Evolutionary conservation across 2,113 vertebrate genomes (phyloP).

Genomic region (Mystacornis crossleyi): DNA sequence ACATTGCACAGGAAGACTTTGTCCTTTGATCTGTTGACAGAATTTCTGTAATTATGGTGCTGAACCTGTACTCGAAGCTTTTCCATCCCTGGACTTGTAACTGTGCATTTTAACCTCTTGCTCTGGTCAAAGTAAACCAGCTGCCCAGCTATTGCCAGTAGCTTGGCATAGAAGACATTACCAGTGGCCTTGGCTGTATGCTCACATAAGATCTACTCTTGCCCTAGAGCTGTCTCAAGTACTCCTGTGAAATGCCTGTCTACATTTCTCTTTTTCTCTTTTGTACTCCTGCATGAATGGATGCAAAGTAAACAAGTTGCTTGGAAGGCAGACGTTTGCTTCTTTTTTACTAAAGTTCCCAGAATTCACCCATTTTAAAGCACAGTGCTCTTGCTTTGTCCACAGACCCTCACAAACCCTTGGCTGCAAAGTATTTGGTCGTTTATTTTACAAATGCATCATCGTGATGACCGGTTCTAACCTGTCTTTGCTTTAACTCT

Average conservation of each 20-base stretch:
- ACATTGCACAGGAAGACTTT: constrained; percentile 97
- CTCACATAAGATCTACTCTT: constrained; percentile 64
- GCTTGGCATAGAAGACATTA: constrained; percentile 59
- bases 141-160: constrained; percentile 60
- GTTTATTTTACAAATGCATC: constrained; percentile 18
- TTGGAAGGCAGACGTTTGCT: constrained; percentile 87
- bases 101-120: constrained; percentile 75
- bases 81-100: constrained; percentile 69
- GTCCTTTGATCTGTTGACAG: constrained; percentile 70
- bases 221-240: constrained; percentile 81
- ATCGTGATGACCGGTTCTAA: neutral
- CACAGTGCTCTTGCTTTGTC: constrained; percentile 87
- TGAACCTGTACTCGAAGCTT: constrained; percentile 70
- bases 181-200: constrained; percentile 72
- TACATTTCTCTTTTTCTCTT: constrained; percentile 78
- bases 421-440: constrained; percentile 86
- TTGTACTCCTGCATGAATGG: constrained; percentile 96
- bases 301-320: constrained; percentile 95
- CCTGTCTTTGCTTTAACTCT: constrained; percentile 46
- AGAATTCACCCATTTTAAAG: constrained; percentile 83
- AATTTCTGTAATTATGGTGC: constrained; percentile 80
- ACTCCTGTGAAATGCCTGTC: constrained; percentile 98
- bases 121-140: constrained; percentile 70
- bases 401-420: constrained; percentile 86
- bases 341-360: constrained; percentile 81